Evolutionary conservation across 2,113 vertebrate genomes (phyloP), one percentile per base, ranked within the genome.

Genomic region (Bambusicola thoracicus): DNA sequence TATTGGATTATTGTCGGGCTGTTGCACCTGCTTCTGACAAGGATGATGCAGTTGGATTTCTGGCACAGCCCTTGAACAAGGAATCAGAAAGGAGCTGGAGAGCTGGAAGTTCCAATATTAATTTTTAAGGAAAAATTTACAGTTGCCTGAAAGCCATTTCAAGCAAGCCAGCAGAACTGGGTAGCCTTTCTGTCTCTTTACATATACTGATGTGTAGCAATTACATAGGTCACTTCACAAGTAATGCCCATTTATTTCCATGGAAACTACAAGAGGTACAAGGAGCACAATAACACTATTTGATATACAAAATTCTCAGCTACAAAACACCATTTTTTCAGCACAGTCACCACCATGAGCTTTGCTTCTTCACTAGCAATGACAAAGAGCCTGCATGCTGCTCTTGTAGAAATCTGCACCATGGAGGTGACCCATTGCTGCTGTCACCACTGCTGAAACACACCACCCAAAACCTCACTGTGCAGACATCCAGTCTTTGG

Each of bases 1-100:
- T 97, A 98, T 96, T 97, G 97, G 96, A 97, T 98, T 97, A 97
- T 97, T 97, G 96, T 97, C 51, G 41, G 78, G 81, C 78, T 96
- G 93, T 92, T 96, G 97, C 97, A 98, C 97, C 97, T 98, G 98
- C 95, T 97, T 97, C 94, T 85, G 89, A 93, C 93, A 81, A 89
- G 94, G 87, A 94, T 14, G 16, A 59, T 96, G 93, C 82, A 66
- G 70, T 85, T 92, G 36, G 34, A 90, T 97, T 97, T 94, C 93
- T 97, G 96, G 90, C 94, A 87, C 69, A 78, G n/a, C 30, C 59
- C 76, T 92, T 81, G 86, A 93, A 93, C 82, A 85, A 85, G 49
- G 72, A 94, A 91, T 55, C 70, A 70, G 92, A 95, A 92, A 93
- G 70, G 72, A 97, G 85, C 78, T 82, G 46, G 30, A 90, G 58